Evolutionary conservation across 1,140 invertebrate species (phyloP).

Genomic region (Diplogasteroides magnus): DNA sequence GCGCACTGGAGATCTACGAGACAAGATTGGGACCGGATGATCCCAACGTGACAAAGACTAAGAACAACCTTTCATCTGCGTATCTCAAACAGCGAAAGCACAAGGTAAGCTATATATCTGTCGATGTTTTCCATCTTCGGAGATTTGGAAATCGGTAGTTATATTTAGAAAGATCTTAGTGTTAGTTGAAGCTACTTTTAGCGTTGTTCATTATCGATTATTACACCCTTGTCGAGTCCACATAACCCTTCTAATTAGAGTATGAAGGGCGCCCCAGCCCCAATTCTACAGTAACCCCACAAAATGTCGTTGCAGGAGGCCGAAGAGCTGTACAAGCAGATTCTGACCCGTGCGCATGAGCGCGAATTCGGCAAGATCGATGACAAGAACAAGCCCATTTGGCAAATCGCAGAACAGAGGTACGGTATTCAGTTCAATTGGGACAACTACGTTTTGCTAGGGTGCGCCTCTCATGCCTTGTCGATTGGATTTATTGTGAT

Average conservation of each 20-base stretch:
- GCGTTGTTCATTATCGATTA: too few relatives aligned
- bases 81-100: constrained; percentile 97
- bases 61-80: constrained; percentile 69
- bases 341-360: constrained; percentile 85
- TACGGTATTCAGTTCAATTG: too few relatives aligned
- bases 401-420: constrained; percentile 96
- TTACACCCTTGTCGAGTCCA: too few relatives aligned
- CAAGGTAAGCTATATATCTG: constrained; percentile 62
- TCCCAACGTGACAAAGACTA: constrained; percentile 96
- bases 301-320: constrained; percentile 65
- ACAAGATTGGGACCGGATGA: constrained; percentile 89
- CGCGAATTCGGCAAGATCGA: constrained; percentile 75
- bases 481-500: too few relatives aligned
- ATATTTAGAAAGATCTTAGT: too few relatives aligned
- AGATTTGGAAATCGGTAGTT: too few relatives aligned
- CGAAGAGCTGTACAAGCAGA: constrained; percentile 91
- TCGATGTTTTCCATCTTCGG: constrained; percentile 11
- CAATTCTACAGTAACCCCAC: too few relatives aligned
- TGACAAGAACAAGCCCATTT: constrained; percentile 97
- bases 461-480: too few relatives aligned
- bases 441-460: not conserved
- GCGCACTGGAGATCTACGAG: constrained; percentile 93
- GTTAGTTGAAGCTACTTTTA: too few relatives aligned
- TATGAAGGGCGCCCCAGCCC: too few relatives aligned
- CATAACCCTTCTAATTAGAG: too few relatives aligned